phyloP scores from a whole-genome alignment of 2,113 vertebrate genomes.

The Sapayoa aenigma region DNA sequence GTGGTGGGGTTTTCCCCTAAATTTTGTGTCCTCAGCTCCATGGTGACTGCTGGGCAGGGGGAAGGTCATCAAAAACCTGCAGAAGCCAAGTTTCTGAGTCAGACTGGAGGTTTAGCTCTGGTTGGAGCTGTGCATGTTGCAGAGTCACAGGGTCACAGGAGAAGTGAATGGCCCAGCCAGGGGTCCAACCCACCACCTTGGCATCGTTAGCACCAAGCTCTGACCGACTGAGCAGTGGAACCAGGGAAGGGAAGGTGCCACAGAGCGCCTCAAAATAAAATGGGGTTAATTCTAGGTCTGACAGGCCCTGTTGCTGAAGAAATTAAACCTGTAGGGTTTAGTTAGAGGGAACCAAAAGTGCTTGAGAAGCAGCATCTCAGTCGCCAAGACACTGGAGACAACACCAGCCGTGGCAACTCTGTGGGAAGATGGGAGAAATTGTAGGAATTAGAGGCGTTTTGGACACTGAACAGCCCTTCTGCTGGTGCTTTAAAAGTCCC shows the following conservation, averaged over 20 bases:
- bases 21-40: not conserved
- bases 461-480: not conserved
- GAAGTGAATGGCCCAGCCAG: not conserved
- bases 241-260: not conserved
- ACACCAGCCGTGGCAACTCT: not conserved
- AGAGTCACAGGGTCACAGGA: not conserved
- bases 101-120: not conserved
- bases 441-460: not conserved
- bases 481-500: not conserved
- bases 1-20: not conserved
- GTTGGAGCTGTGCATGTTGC: not conserved
- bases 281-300: not conserved
- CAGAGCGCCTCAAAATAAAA: too few relatives aligned
- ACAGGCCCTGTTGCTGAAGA: not conserved
- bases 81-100: not conserved
- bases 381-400: not conserved
- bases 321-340: not conserved
- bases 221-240: not conserved
- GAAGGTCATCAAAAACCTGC: not conserved
- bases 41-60: not conserved
- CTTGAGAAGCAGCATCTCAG: not conserved
- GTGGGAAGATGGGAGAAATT: not conserved
- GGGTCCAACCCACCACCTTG: not conserved
- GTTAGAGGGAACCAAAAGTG: not conserved
- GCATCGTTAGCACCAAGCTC: not conserved